Evolutionary conservation across 2,797 vertebrate species (phyloP).

Genomic region (Hyperoplus immaculatus): DNA sequence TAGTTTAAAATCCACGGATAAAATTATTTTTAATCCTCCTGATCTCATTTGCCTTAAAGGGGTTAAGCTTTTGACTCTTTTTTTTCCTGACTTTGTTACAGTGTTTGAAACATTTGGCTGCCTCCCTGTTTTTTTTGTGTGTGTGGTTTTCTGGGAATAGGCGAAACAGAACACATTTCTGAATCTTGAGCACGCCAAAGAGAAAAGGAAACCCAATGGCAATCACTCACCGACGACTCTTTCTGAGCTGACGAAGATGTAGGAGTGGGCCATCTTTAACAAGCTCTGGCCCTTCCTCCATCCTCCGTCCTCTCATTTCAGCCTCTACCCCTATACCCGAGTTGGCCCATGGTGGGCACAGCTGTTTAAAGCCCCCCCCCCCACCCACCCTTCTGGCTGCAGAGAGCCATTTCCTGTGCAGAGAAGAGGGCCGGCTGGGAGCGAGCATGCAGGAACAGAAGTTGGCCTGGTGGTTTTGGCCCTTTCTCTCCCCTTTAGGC

Average conservation of each 20-base stretch:
- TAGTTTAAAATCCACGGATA: slow-evolving; percentile 38
- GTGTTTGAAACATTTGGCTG: slow-evolving; percentile 36
- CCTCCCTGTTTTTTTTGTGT: not conserved
- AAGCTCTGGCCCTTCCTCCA: slow-evolving; percentile 13
- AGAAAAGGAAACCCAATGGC: slow-evolving; percentile 35
- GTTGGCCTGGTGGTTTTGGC: slow-evolving; percentile 88
- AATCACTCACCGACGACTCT: slow-evolving; percentile 21
- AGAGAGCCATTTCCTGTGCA: slow-evolving; percentile 69
- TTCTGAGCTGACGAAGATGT: slow-evolving; percentile 49
- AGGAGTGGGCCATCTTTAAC: slow-evolving; percentile 23
- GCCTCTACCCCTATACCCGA: slow-evolving; percentile 31
- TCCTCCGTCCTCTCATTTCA: slow-evolving; percentile 16
- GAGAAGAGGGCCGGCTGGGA: slow-evolving; percentile 82
- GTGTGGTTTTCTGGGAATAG: slow-evolving; percentile 34
- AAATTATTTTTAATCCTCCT: slow-evolving; percentile 62
- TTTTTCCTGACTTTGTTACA: slow-evolving; percentile 3
- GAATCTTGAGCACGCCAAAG: slow-evolving; percentile 1
- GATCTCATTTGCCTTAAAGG: slow-evolving; percentile 68
- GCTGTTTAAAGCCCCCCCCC: slow-evolving; percentile 52
- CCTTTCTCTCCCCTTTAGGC: slow-evolving; percentile 65
- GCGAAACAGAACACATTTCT: slow-evolving; percentile 24
- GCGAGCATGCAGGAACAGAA: slow-evolving; percentile 39
- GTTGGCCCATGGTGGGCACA: slow-evolving; percentile 52
- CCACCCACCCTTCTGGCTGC: slow-evolving; percentile 50
- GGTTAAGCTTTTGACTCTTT: slow-evolving; percentile 31